Base-by-base conservation (phyloP, 2,888 invertebrate genomes). In the Blastobasis lacticolella region DNA sequence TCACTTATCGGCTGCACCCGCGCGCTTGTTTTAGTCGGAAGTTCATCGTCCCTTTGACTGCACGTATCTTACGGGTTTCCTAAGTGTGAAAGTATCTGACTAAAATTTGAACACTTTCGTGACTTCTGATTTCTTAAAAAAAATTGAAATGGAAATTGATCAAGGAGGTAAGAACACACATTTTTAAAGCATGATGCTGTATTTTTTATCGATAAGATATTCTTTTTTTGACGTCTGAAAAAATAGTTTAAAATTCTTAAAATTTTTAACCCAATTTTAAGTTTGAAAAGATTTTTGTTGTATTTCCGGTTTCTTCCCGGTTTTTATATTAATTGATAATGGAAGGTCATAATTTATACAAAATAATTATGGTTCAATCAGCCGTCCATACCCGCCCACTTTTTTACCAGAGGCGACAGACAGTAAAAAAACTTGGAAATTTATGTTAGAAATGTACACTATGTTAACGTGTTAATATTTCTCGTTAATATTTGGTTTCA, bases 241-340 rank as follows among this genome's bases (percentile, higher is more conserved):
- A 46, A 36, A 46, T 46, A 46, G 46, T 46, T 46, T 46, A 46
- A 46, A 47, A 47, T 47, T 47, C 47, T 38, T 47, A 47, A 1
- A 46, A 46, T 46, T 10, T 46, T n/a, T 47, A 47, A 38, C 47
- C 44, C 10, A 44, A 41, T 47, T 47, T 37, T 37, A 41, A n/a
- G 41, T 41, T 37, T 48, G 48, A 48, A 48, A 48, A 48, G 48
- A 10, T 48, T 48, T 48, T 48, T 48, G 48, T 48, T 48, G 48
- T 48, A 48, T 40, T 48, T 4, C 48, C 48, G 48, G 48, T 41
- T 42, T 48, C 42, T 48, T 48, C 48, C 48, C 48, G 48, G 48
- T 48, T 48, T 38, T 47, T 37, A 47, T 47, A 9, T 47, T 38
- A 47, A 47, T 47, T 47, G 47, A 38, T 47, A 47, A 47, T 38